A percentile compares a stretch with the other conserved stretches of the same genome.
Conservation (phyloP, 2,797 vertebrate species). For the Columba guinea region DNA sequence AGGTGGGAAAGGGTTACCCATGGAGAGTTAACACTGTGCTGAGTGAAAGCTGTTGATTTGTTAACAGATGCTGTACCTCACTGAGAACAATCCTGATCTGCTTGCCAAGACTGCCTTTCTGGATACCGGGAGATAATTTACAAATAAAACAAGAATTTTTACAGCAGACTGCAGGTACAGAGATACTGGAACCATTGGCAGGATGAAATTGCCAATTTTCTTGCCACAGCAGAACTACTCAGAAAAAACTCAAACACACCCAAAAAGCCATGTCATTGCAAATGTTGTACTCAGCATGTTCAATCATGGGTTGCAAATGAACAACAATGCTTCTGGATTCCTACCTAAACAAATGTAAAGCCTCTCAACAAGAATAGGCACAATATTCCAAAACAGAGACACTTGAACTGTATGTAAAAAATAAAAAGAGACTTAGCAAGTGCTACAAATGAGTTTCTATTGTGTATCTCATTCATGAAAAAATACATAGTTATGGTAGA, state of each 20-base stretch:
- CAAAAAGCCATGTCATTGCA: not conserved
- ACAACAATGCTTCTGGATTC: not conserved
- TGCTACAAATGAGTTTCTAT: not conserved
- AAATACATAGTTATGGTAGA: not conserved
- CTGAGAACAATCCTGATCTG: not conserved
- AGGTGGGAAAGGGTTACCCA: fast-evolving
- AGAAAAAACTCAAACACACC: not conserved
- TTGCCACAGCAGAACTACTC: not conserved
- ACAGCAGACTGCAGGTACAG: not conserved
- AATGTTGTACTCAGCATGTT: not conserved
- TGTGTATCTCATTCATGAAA: not conserved
- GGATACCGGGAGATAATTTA: not conserved
- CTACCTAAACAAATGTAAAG: not conserved
- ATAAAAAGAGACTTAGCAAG: not conserved
- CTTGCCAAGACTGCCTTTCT: not conserved
- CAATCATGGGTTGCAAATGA: not conserved
- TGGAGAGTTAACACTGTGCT: not conserved
- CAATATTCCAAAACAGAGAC: not conserved
- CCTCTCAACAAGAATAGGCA: not conserved
- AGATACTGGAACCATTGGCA: not conserved
- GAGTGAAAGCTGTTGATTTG: not conserved
- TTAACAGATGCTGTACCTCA: not conserved
- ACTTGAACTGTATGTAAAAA: not conserved
- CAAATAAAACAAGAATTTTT: not conserved
- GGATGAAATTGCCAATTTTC: not conserved